phyloP scores from a whole-genome alignment of 1,140 invertebrate genomes.

The Rhyacophila brunnea region DNA sequence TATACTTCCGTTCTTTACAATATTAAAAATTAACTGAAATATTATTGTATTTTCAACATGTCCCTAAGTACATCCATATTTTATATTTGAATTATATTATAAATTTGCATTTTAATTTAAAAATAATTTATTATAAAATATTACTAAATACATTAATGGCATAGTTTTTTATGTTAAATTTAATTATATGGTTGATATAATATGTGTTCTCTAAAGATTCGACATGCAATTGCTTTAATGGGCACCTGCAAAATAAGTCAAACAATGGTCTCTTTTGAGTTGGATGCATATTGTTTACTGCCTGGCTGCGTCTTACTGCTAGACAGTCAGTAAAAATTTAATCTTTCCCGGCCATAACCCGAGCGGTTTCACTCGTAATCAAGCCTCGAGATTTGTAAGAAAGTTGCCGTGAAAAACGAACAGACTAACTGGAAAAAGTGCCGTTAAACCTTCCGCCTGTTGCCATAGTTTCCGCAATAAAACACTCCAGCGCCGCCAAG shows the following conservation, averaged over 20 bases:
- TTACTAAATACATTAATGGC: no score
- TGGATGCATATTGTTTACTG: not conserved
- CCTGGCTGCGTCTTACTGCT: not conserved
- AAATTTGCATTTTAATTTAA: no score
- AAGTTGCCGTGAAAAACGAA: conserved; percentile 6
- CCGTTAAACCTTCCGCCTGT: conserved; percentile 15
- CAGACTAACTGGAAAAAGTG: conserved; percentile 3
- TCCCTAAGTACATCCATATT: no score
- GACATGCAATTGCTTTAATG: not conserved
- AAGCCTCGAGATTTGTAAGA: conserved; percentile 10
- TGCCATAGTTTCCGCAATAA: conserved; percentile 26
- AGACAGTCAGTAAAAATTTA: not conserved
- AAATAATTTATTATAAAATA: no score
- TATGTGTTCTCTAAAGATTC: no score
- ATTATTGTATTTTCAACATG: no score
- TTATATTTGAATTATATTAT: no score
- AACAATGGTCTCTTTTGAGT: not conserved
- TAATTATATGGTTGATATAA: no score
- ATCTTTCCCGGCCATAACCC: not conserved
- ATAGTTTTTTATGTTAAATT: no score
- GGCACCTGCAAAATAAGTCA: no score
- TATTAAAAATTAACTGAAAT: no score
- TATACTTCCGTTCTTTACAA: no score
- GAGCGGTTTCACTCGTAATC: not conserved
- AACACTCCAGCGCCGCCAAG: conserved; percentile 12